Conservation (phyloP, 2,888 invertebrate species). For the Yponomeuta cagnagella region DNA sequence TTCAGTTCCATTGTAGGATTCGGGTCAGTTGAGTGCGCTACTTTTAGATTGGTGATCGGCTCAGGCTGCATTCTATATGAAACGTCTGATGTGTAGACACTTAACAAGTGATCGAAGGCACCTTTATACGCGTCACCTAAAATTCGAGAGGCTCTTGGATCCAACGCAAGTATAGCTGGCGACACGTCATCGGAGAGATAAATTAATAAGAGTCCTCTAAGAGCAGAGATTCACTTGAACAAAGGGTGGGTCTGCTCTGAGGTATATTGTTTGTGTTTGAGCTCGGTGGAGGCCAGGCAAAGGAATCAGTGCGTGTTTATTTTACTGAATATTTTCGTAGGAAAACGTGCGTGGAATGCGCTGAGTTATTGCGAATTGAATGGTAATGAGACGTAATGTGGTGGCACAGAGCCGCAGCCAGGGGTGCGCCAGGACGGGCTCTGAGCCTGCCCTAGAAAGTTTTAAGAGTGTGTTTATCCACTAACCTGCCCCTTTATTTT, state of each 20-base stretch:
- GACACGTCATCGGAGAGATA: background rate
- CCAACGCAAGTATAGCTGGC: background rate
- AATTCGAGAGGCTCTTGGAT: background rate
- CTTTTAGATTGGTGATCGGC: background rate
- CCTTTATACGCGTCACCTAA: background rate
- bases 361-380: background rate
- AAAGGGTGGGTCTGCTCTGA: background rate
- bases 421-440: too few relatives aligned
- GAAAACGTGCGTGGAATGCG: background rate
- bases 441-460: too few relatives aligned
- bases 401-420: too few relatives aligned
- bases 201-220: background rate
- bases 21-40: background rate
- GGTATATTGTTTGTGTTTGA: background rate
- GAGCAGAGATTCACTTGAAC: background rate
- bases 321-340: background rate
- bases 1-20: conserved; percentile 3
- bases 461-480: too few relatives aligned
- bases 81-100: background rate
- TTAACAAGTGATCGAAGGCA: background rate
- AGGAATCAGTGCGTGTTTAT: background rate
- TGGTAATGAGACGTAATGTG: background rate
- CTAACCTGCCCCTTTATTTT: too few relatives aligned
- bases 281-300: too few relatives aligned
- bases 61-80: background rate